Conservation (phyloP, 2,113 vertebrate genomes). For the Mustelus asterias region DNA sequence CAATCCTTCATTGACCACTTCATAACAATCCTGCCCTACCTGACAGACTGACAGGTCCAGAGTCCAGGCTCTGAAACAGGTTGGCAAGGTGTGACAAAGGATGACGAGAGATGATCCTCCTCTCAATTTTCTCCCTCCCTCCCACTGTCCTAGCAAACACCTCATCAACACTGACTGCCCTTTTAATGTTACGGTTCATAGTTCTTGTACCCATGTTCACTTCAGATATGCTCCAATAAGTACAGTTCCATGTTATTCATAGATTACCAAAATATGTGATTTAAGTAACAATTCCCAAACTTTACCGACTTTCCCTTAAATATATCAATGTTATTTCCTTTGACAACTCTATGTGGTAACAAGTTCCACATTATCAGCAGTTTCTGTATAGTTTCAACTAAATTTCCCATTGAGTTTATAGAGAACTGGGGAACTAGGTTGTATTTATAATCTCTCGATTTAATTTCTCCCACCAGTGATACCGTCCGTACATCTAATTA, state of each 20-base stretch:
- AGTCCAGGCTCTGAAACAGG: background rate
- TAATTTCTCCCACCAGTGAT: background rate
- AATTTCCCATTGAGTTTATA: background rate
- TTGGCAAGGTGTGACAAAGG: too few relatives aligned
- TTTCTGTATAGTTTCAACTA: background rate
- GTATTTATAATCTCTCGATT: background rate
- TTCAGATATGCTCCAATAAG: too few relatives aligned
- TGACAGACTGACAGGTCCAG: background rate
- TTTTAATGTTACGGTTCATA: background rate
- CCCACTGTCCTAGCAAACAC: too few relatives aligned
- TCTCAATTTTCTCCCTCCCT: too few relatives aligned
- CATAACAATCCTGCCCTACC: background rate
- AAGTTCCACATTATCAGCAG: background rate
- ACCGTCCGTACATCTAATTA: background rate
- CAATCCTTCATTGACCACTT: too few relatives aligned
- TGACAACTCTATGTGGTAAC: background rate
- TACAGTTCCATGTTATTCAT: too few relatives aligned
- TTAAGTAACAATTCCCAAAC: background rate
- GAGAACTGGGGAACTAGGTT: background rate
- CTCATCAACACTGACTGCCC: too few relatives aligned
- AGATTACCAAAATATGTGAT: background rate
- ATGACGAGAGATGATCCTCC: too few relatives aligned
- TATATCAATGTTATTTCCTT: background rate
- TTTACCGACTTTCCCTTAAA: background rate
- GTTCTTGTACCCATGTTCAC: too few relatives aligned